Evolutionary conservation across 2,797 vertebrate genomes (phyloP).

Genomic region (Rhinophrynus dorsalis): DNA sequence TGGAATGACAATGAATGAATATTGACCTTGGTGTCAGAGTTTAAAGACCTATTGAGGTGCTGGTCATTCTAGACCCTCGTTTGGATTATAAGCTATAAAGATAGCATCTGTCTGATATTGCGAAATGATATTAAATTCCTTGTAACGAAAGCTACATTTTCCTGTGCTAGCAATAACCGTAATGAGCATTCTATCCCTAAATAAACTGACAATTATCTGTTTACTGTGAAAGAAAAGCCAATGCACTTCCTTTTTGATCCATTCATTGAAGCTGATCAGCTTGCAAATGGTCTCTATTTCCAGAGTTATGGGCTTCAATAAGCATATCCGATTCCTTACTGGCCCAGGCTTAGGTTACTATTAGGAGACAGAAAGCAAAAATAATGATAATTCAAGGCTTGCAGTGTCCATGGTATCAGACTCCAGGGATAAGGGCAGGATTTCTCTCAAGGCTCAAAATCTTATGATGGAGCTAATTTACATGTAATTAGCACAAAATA

Average conservation of each 20-base stretch:
- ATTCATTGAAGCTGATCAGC: constrained; percentile 15
- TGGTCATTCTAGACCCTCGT: too few relatives aligned
- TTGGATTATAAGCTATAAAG: too few relatives aligned
- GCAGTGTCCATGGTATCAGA: constrained; percentile 23
- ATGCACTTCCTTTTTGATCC: constrained; percentile 12
- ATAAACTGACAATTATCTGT: background rate
- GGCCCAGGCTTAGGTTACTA: constrained; percentile 9
- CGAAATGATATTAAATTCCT: too few relatives aligned
- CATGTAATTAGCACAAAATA: constrained; percentile 39
- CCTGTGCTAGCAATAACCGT: background rate
- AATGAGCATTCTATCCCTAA: background rate
- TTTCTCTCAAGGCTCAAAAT: background rate
- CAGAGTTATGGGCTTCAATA: constrained; percentile 2
- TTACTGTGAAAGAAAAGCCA: constrained; percentile 2
- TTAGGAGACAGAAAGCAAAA: constrained; percentile 25
- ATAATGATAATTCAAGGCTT: constrained; percentile 20
- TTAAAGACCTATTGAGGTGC: background rate
- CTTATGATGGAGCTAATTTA: constrained; percentile 37
- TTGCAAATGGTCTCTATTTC: constrained; percentile 12
- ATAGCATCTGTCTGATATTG: too few relatives aligned
- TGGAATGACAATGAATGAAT: background rate
- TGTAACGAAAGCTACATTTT: background rate
- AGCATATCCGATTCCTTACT: background rate
- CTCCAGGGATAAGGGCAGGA: constrained; percentile 27
- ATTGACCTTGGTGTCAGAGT: background rate